Evolutionary conservation across 2,797 vertebrate species (phyloP), one percentile per base, ranked within the genome.

Genomic region (Pyrocephalus nanus): DNA sequence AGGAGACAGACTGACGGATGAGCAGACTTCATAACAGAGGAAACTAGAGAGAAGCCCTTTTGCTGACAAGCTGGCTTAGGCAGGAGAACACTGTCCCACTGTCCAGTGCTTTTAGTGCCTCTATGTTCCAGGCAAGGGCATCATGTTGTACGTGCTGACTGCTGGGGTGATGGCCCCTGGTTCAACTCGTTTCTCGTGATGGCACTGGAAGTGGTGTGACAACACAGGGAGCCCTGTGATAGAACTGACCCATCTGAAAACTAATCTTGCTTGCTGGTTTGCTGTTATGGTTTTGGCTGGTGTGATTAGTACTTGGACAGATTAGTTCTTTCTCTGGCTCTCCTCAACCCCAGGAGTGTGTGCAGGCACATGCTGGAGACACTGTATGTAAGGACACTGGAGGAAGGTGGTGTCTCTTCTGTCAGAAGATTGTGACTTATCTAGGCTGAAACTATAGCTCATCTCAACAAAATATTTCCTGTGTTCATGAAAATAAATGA

Each of bases 301-400:
- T 17, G 20, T 3, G 32, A 26, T 47, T 47, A 73, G 30, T 17
- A 36, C 22, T 43, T 74, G 72, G 48, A 36, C 17, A 43, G 50
- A 29, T 73, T 5, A 27, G 5, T 8, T 83, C 45, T 42, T 73
- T 78, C 42, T 57, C 55, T 25, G 65, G 7, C 25, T 70, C 15
- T 25, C 13, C n/a, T 88, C 30, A 47, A 7, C 34, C 8, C 38
- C 38, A 27, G 43, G 38, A 76, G 42, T 0, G 0, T 26, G 2
- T 53, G 58, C 75, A 72, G 57, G 48, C 23, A 51, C 40, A 4
- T 0, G 3, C 23, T 21, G n/a, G 65, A 84, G 55, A 66, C 1
- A 54, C 2, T 2, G 0, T 0, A 16, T 2, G 14, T 36, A 58
- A 71, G 70, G 8, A 19, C 0, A 0, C 10, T 1, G 5, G 30